Conservation (phyloP, 2,888 invertebrate species). For the Lycaena phlaeas region DNA sequence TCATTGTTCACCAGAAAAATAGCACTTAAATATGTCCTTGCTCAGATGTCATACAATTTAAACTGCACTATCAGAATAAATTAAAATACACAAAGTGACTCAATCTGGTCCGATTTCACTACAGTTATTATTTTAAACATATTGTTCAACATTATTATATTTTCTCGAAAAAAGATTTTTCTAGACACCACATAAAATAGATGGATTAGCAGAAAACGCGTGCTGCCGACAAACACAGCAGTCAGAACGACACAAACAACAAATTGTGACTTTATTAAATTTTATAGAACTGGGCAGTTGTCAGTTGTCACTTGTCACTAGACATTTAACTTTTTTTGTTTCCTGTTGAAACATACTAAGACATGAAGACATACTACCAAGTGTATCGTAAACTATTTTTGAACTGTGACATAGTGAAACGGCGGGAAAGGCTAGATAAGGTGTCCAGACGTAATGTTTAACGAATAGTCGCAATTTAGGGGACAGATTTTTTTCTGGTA, state of each 20-base stretch:
- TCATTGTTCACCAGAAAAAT: conserved; percentile 22
- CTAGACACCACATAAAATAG: not conserved
- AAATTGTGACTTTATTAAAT: not conserved
- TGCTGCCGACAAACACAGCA: not conserved
- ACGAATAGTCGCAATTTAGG: no score
- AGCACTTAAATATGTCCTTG: conserved; percentile 20
- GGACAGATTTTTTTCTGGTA: no score
- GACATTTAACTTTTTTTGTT: not conserved
- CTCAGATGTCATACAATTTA: conserved; percentile 19
- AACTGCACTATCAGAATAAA: conserved; percentile 20
- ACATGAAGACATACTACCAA: no score
- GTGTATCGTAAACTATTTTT: no score
- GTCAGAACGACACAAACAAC: conserved; percentile 4
- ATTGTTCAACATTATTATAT: not conserved
- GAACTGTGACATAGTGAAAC: no score
- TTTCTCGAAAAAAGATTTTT: not conserved
- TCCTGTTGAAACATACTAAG: no score
- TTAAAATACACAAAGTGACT: conserved; percentile 17
- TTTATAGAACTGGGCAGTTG: no score
- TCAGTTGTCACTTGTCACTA: not conserved
- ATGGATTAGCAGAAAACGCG: not conserved
- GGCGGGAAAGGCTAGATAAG: no score
- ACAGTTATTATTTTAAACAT: not conserved
- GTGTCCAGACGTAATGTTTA: no score
- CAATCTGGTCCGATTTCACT: conserved; percentile 1